phyloP scores from a whole-genome alignment of 2,888 invertebrate genomes.

The Arge pagana region DNA sequence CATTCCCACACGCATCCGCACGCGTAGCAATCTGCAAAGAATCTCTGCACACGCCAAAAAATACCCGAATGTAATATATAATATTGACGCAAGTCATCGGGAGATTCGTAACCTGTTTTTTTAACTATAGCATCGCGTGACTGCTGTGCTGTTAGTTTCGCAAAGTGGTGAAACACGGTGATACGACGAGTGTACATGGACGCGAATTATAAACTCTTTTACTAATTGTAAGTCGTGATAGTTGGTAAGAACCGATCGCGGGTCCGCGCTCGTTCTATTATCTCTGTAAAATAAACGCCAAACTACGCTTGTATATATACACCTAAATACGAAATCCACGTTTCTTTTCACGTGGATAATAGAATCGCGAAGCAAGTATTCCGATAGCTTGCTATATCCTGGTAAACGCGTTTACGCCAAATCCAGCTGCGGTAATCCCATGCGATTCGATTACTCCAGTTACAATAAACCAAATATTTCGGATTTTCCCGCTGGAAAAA shows the following conservation, averaged over 20 bases:
- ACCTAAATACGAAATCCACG: too few species aligned
- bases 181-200: background rate
- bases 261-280: constrained; percentile 30
- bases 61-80: constrained; percentile 11
- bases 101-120: constrained; percentile 8
- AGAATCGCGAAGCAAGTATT: too few species aligned
- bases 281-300: constrained; percentile 56
- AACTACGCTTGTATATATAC: constrained; percentile 54
- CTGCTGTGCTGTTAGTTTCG: constrained; percentile 9
- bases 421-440: too few species aligned
- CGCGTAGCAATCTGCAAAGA: constrained; percentile 48
- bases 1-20: constrained; percentile 54
- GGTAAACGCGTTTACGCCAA: too few species aligned
- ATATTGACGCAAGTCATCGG: too few species aligned
- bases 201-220: too few species aligned
- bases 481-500: too few species aligned
- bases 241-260: constrained; percentile 3
- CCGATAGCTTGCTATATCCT: too few species aligned
- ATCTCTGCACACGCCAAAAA: constrained; percentile 5
- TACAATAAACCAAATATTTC: too few species aligned
- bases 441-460: too few species aligned
- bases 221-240: too few species aligned
- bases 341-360: too few species aligned
- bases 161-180: constrained; percentile 14
- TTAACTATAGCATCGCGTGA: constrained; percentile 9